These are phyloP conservation scores for Hetaerina americana DNA, from an alignment of 1,140 invertebrate species.

Conservation along the genomic window DNA sequence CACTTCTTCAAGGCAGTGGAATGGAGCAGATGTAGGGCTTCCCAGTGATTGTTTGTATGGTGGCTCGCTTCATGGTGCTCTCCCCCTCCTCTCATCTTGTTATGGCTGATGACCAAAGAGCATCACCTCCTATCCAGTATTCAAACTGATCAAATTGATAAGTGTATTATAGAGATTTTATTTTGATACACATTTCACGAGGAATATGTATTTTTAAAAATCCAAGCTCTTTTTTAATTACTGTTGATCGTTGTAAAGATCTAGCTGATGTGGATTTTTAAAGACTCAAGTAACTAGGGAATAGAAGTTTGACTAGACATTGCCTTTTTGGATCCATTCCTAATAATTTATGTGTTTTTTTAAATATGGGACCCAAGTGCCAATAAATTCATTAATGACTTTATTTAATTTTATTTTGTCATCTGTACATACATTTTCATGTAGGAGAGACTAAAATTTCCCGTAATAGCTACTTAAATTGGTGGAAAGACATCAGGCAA, in stretches of 20 bases:
- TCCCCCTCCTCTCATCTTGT: background rate
- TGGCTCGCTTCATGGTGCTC: background rate
- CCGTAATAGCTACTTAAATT: background rate
- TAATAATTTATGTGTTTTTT: background rate
- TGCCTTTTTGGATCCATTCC: background rate
- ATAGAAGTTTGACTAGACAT: background rate
- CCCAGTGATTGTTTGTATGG: background rate
- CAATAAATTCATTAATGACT: background rate
- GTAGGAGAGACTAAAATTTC: background rate
- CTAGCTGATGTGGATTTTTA: background rate
- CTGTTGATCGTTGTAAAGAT: background rate
- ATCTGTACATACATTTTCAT: background rate
- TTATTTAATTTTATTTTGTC: background rate
- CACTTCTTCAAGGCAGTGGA: background rate
- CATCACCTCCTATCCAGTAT: background rate
- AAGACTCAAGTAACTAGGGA: background rate
- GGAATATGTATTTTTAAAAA: background rate
- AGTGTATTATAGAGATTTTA: background rate
- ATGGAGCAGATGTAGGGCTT: background rate
- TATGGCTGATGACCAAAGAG: background rate
- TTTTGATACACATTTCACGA: background rate
- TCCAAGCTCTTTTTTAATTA: background rate
- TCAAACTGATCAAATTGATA: background rate
- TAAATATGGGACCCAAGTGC: background rate
- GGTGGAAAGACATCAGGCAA: background rate